Base-by-base conservation (phyloP, 1,140 invertebrate species). In the Planococcus citri region DNA sequence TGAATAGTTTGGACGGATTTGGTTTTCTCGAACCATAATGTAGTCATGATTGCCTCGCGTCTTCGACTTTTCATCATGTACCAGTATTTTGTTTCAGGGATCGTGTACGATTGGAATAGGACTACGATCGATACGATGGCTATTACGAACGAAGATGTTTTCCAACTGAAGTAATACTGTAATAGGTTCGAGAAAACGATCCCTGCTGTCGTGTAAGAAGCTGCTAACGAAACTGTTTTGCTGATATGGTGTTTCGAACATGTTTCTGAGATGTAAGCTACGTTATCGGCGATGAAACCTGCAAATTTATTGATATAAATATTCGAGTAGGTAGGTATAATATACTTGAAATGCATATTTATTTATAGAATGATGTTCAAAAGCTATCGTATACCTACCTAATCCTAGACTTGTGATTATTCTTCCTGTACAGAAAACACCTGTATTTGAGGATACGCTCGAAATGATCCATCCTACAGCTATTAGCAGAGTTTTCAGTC, bases 61-160 rank as follows among this genome's bases (percentile, higher is more conserved):
- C 41, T 51, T 51, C 41, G 41, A 51, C n/a, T 51, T 51, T 51
- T 51, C 41, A 51, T 51, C 41, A 51, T 51, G 17, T 51, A 51
- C 41, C 41, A 51, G 17, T 51, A 51, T 51, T n/a, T 51, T 20
- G 41, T 51, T 51, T 51, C 41, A 14, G 41, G 41, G 2, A 51
- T 51, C 6, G 3, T 17, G 41, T 51, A 17, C 4, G n/a, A 9
- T 51, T 51, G 41, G 4, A 51, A 17, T 51, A 51, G 17, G 17
- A 51, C 17, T 17, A 51, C 3, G n/a, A 4, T 17, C 3, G 41
- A 51, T 17, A 51, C 12, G 10, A 20, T 51, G 17, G 41, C 41
- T 6, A 51, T 51, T 9, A 51, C 6, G 17, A 51, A 51, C 10
- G 41, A 6, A 3, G 12, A 51, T 9, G n/a, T 17, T 51, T n/a